phyloP scores from a whole-genome alignment of 1,140 invertebrate genomes.

The Samia ricini region DNA sequence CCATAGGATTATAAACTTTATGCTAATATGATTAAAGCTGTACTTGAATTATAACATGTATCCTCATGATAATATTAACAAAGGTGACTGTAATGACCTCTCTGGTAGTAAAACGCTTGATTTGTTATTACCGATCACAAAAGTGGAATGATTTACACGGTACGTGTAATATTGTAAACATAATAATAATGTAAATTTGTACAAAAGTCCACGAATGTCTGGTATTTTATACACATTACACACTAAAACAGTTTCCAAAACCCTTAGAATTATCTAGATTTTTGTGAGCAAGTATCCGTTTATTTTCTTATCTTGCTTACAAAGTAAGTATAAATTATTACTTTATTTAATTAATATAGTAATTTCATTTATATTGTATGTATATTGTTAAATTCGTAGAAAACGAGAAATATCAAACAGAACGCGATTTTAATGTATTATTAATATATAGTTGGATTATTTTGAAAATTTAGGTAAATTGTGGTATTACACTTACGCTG shows the following conservation, averaged over 20 bases:
- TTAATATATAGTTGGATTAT: no score
- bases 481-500: no score
- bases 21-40: not conserved
- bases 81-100: constrained; percentile 26
- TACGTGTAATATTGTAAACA: not conserved
- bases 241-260: not conserved
- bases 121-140: constrained; percentile 9
- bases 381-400: no score
- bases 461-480: no score
- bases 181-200: not conserved
- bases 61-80: constrained; percentile 9
- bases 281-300: no score
- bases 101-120: constrained; percentile 15
- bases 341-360: no score
- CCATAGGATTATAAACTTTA: constrained; percentile 18
- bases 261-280: no score
- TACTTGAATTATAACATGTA: not conserved
- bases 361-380: no score
- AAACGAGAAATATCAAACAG: no score
- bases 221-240: not conserved
- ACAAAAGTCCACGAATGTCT: not conserved
- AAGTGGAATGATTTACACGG: constrained; percentile 6
- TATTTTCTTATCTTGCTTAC: no score
- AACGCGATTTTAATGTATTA: no score
- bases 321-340: no score